Percentiles rank a stretch among this genome's conserved stretches.
Evolutionary conservation across 2,113 vertebrate species (phyloP).

Genomic region (Perca schrenkii): DNA sequence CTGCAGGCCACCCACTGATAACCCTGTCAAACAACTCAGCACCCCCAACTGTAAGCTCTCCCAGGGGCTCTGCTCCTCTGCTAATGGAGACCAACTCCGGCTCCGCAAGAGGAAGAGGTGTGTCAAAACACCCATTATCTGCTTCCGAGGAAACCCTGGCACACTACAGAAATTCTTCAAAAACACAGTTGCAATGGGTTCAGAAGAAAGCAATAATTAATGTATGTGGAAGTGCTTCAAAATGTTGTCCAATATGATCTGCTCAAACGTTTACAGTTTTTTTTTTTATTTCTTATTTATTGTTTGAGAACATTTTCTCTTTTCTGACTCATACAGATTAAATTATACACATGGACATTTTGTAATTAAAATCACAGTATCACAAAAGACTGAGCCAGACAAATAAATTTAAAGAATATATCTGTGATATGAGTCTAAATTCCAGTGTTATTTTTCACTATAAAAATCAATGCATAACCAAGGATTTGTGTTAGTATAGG

Average conservation of each 20-base stretch:
- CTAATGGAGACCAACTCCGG: slow-evolving; percentile 69
- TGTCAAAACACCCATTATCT: slow-evolving; percentile 66
- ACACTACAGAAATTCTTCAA: background rate
- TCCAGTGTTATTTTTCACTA: background rate
- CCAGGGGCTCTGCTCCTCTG: slow-evolving; percentile 60
- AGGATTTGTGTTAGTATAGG: background rate
- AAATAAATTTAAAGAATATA: background rate
- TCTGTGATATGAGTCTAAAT: background rate
- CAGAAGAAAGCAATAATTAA: background rate
- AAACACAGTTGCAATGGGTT: slow-evolving; percentile 35
- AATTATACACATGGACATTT: background rate
- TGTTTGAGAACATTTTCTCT: background rate
- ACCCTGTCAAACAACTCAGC: slow-evolving; percentile 69
- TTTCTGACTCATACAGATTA: background rate
- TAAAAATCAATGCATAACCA: background rate
- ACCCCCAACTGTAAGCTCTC: slow-evolving; percentile 57
- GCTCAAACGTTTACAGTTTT: background rate
- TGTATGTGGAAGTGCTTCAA: background rate
- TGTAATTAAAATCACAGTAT: background rate
- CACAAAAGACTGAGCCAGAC: background rate
- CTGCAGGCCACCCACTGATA: slow-evolving; percentile 69
- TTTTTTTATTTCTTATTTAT: background rate
- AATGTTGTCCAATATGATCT: background rate
- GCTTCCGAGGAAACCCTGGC: slow-evolving; percentile 10
- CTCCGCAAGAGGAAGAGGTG: slow-evolving; percentile 30